A percentile compares a stretch with the other conserved stretches of the same genome.
These are phyloP conservation scores for Scortum barcoo DNA, from an alignment of 2,113 vertebrate species.

Conservation along the genomic window DNA sequence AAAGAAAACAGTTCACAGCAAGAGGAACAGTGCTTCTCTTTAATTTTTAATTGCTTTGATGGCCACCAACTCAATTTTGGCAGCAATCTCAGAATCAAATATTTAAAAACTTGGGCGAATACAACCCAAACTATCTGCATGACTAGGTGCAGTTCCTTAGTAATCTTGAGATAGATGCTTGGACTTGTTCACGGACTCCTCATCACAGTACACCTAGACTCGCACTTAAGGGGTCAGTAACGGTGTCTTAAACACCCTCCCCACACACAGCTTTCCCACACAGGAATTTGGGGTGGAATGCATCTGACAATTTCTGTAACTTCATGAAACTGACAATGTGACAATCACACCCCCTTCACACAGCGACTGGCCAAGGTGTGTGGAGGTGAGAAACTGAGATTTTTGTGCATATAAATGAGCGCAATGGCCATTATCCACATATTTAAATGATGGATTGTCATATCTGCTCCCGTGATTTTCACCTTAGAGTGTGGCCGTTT, in stretches of 20 bases:
- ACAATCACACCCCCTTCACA: neutral
- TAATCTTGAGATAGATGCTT: neutral
- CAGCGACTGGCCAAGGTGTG: neutral
- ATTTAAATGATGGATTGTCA: slow-evolving; percentile 4
- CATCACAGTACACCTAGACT: neutral
- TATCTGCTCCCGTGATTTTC: neutral
- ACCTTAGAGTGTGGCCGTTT: neutral
- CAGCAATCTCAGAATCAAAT: neutral
- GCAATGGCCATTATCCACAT: neutral
- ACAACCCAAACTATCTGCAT: neutral
- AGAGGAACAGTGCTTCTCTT: neutral
- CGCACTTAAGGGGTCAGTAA: neutral
- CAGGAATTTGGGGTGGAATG: neutral
- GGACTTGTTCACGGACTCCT: neutral
- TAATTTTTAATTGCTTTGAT: neutral
- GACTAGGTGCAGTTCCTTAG: neutral
- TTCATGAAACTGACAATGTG: neutral
- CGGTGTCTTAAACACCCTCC: neutral
- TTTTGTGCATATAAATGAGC: neutral
- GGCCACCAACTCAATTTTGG: neutral
- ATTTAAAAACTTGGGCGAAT: neutral
- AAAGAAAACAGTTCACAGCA: neutral
- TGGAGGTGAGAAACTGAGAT: neutral
- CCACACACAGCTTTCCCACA: neutral
- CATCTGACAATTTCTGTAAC: neutral